Evolutionary conservation across 2,113 vertebrate species (phyloP).

Genomic region (Stictonetta naevosa): DNA sequence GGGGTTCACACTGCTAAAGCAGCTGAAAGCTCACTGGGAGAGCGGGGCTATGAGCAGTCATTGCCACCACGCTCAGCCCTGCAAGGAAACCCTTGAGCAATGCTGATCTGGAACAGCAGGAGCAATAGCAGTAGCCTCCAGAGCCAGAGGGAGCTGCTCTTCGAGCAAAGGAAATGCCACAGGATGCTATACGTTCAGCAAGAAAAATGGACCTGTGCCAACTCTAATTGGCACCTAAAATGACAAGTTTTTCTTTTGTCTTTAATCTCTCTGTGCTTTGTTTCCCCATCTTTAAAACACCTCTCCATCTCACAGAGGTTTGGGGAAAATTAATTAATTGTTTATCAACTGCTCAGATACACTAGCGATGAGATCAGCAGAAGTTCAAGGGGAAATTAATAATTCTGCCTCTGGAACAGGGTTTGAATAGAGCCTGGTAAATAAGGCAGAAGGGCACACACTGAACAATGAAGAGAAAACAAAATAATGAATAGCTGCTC

Average conservation of each 20-base stretch:
- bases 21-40: not conserved
- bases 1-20: not conserved
- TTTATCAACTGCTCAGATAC: slow-evolving; percentile 31
- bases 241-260: not conserved
- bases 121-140: not conserved
- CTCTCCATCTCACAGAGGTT: not conserved
- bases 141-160: not conserved
- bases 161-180: not conserved
- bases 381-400: slow-evolving; percentile 60
- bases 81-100: not conserved
- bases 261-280: slow-evolving; percentile 1
- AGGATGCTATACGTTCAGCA: not conserved
- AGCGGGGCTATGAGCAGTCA: not conserved
- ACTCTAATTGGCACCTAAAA: slow-evolving; percentile 20
- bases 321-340: slow-evolving; percentile 41
- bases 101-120: not conserved
- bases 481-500: slow-evolving; percentile 41
- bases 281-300: not conserved
- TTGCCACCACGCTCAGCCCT: not conserved
- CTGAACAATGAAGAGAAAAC: slow-evolving; percentile 19
- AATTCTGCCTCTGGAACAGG: slow-evolving; percentile 8
- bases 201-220: not conserved
- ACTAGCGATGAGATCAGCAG: not conserved
- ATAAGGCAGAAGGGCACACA: slow-evolving; percentile 36
- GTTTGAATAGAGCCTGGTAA: slow-evolving; percentile 26